Evolutionary conservation across 2,888 invertebrate genomes (phyloP).

Genomic region (Ormyrus pomaceus): DNA sequence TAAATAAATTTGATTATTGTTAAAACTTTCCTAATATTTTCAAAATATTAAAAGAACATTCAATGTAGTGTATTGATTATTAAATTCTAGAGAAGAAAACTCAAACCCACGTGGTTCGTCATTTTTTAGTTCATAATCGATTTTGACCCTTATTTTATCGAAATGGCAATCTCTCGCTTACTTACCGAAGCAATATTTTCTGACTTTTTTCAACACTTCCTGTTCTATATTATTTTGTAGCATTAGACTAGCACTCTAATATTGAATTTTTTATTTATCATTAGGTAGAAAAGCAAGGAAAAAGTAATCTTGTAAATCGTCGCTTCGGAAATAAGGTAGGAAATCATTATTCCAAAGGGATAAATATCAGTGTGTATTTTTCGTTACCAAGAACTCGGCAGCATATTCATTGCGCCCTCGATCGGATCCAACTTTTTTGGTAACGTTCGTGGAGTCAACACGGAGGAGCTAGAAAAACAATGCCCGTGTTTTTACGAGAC

Average conservation of each 20-base stretch:
- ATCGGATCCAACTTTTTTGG: constrained; percentile 72
- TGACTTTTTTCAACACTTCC: constrained; percentile 3
- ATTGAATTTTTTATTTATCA: neutral
- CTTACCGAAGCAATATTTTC: constrained; percentile 14
- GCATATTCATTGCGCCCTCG: constrained; percentile 67
- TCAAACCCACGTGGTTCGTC: too few species aligned
- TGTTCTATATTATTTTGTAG: constrained; percentile 9
- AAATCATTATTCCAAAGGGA: neutral
- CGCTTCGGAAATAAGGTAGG: constrained; percentile 3
- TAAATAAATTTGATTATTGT: too few species aligned
- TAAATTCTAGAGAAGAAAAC: too few species aligned
- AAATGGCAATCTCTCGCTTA: constrained; percentile 1
- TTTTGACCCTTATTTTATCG: neutral
- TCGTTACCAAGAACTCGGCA: constrained; percentile 69
- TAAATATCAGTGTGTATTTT: constrained; percentile 42
- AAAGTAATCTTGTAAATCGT: neutral
- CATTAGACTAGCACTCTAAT: neutral
- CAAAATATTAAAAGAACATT: too few species aligned
- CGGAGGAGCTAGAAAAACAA: constrained; percentile 68
- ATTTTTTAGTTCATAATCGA: neutral
- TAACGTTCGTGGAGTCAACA: constrained; percentile 66
- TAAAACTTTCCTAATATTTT: too few species aligned
- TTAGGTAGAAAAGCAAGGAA: neutral
- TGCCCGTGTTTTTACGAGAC: constrained; percentile 58
- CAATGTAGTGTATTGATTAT: too few species aligned